These are phyloP conservation scores for Istiophorus platypterus DNA, from an alignment of 2,113 vertebrate genomes.

Conservation along the genomic window DNA sequence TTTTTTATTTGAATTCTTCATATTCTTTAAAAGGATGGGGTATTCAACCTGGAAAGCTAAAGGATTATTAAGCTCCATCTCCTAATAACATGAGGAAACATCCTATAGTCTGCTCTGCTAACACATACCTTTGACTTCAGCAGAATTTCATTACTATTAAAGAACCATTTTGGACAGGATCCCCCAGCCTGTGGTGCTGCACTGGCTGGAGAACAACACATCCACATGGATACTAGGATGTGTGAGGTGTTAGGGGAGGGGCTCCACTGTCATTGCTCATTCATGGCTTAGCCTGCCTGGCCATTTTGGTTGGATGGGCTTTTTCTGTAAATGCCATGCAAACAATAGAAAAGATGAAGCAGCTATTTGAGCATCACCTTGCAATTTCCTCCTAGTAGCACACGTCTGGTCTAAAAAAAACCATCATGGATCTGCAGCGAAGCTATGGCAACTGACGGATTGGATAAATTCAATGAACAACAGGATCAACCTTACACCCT, in stretches of 20 bases:
- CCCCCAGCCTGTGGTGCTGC: neutral
- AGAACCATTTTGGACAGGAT: conserved; percentile 4
- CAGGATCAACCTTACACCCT: conserved; percentile 56
- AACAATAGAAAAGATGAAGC: conserved; percentile 48
- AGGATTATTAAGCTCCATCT: no score
- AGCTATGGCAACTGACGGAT: conserved; percentile 11
- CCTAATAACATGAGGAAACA: no score
- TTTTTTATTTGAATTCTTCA: neutral
- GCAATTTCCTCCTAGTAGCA: neutral
- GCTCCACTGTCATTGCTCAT: conserved; percentile 71
- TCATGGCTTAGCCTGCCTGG: conserved; percentile 69
- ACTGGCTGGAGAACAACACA: conserved; percentile 50
- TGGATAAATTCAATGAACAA: conserved; percentile 47
- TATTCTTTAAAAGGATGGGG: neutral
- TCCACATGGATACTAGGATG: conserved; percentile 52
- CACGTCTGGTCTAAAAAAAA: conserved; percentile 6
- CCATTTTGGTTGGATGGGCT: conserved; percentile 72
- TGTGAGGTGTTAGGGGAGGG: conserved; percentile 55
- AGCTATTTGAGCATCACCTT: conserved; percentile 21
- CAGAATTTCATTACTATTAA: neutral
- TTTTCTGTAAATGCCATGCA: conserved; percentile 49
- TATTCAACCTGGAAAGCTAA: neutral
- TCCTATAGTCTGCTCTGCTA: neutral
- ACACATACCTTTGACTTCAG: neutral
- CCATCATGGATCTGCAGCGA: neutral